Evolutionary conservation across 2,797 vertebrate species (phyloP).

Genomic region (Pogonophryne albipinna): DNA sequence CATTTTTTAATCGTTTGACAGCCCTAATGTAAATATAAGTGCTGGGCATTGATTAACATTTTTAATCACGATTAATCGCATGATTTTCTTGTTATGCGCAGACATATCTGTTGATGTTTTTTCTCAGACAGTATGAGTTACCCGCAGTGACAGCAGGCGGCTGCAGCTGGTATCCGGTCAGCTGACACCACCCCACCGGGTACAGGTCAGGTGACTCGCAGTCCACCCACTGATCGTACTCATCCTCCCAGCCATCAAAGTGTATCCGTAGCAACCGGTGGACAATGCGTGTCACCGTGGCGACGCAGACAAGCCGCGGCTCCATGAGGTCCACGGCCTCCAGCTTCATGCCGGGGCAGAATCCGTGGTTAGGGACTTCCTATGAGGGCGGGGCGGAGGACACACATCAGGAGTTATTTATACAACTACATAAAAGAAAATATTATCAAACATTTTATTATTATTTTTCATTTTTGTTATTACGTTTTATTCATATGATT

Average conservation of each 20-base stretch:
- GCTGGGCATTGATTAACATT: too few species aligned
- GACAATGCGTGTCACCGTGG: slow-evolving; percentile 93
- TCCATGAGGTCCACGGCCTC: slow-evolving; percentile 97
- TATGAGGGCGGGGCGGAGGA: slow-evolving; percentile 41
- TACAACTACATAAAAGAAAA: too few species aligned
- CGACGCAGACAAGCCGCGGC: slow-evolving; percentile 92
- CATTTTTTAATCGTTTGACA: too few species aligned
- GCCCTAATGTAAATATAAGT: too few species aligned
- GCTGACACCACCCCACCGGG: slow-evolving; percentile 94
- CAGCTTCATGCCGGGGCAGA: slow-evolving; percentile 92
- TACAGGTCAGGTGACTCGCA: slow-evolving; percentile 94
- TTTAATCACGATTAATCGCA: too few species aligned
- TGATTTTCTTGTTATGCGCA: too few species aligned
- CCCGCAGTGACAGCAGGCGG: slow-evolving; percentile 89
- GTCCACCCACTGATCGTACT: slow-evolving; percentile 96
- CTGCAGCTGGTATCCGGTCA: slow-evolving; percentile 93
- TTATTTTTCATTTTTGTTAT: too few species aligned
- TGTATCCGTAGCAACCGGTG: slow-evolving; percentile 93
- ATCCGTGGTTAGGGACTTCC: slow-evolving; percentile 94
- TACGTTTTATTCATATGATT: too few species aligned
- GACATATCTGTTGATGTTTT: too few species aligned
- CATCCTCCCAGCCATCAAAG: slow-evolving; percentile 95
- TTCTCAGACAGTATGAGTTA: slow-evolving; percentile 57
- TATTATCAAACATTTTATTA: too few species aligned
- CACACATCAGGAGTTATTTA: too few species aligned